Evolutionary conservation across 2,888 invertebrate genomes (phyloP).

Genomic region (Tortricodes alternella): DNA sequence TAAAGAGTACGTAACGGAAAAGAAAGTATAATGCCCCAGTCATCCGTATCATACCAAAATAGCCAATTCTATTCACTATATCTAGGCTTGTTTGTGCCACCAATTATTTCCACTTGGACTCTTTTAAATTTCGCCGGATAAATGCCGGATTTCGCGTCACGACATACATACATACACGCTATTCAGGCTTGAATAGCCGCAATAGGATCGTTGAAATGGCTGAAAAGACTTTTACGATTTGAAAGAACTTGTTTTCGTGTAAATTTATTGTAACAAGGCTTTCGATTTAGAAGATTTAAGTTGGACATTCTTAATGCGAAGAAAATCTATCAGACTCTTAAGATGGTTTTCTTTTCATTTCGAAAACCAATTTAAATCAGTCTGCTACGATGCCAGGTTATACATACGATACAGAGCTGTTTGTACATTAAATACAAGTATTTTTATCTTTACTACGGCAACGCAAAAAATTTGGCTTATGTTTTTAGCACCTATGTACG

Average conservation of each 20-base stretch:
- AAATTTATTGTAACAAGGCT: constrained; percentile 19
- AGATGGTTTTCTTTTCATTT: no score
- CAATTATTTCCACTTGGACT: constrained; percentile 29
- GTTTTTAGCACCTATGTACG: no score
- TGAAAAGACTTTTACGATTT: constrained; percentile 27
- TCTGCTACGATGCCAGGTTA: no score
- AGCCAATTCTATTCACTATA: constrained; percentile 13
- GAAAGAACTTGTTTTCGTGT: constrained; percentile 22
- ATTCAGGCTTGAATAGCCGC: constrained; percentile 12
- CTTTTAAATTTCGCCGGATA: constrained; percentile 19
- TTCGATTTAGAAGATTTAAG: constrained; percentile 1
- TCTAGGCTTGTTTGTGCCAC: constrained; percentile 5
- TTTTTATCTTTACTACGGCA: no score
- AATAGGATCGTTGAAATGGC: constrained; percentile 18
- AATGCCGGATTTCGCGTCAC: constrained; percentile 20
- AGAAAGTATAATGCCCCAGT: constrained; percentile 25
- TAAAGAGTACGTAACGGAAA: neutral
- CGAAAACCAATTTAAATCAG: no score
- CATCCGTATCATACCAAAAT: constrained; percentile 24
- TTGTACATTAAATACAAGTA: no score
- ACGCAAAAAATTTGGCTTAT: no score
- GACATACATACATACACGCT: constrained; percentile 7
- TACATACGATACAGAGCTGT: no score
- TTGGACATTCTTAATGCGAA: no score
- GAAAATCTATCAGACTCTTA: neutral